Evolutionary conservation across 1,140 invertebrate species (phyloP).

Genomic region (Leguminivora glycinivorella): DNA sequence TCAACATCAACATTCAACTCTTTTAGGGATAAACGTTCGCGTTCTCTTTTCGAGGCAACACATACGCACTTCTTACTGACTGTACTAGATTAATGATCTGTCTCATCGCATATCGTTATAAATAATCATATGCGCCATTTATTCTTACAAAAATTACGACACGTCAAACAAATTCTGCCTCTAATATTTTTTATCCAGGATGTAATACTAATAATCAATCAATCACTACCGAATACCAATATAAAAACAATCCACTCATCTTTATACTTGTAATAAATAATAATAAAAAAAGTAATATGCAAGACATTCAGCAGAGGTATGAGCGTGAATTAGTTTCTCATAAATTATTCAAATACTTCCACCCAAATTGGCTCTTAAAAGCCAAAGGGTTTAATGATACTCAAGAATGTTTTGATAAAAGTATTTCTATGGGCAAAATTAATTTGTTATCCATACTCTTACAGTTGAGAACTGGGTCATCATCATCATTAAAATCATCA

Average conservation of each 20-base stretch:
- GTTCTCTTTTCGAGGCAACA: too few relatives aligned
- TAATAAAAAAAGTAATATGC: too few relatives aligned
- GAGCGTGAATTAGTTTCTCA: not conserved
- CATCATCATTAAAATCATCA: too few relatives aligned
- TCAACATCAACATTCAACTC: too few relatives aligned
- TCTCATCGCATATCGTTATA: not conserved
- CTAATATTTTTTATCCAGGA: not conserved
- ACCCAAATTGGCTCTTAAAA: conserved; percentile 1
- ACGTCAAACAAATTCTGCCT: not conserved
- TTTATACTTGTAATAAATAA: too few relatives aligned
- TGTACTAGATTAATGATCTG: not conserved
- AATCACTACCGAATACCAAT: not conserved
- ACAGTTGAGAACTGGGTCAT: not conserved
- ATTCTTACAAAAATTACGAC: not conserved
- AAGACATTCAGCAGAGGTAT: not conserved
- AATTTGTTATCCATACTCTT: not conserved
- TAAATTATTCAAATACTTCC: not conserved
- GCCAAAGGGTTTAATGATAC: not conserved
- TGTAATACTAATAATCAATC: not conserved
- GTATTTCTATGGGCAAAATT: not conserved
- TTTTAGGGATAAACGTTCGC: too few relatives aligned
- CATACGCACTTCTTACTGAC: too few relatives aligned
- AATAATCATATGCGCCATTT: not conserved
- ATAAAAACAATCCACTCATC: not conserved
- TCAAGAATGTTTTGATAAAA: not conserved